Evolutionary conservation across 2,888 invertebrate species (phyloP).

Genomic region (Blastobasis adustella): DNA sequence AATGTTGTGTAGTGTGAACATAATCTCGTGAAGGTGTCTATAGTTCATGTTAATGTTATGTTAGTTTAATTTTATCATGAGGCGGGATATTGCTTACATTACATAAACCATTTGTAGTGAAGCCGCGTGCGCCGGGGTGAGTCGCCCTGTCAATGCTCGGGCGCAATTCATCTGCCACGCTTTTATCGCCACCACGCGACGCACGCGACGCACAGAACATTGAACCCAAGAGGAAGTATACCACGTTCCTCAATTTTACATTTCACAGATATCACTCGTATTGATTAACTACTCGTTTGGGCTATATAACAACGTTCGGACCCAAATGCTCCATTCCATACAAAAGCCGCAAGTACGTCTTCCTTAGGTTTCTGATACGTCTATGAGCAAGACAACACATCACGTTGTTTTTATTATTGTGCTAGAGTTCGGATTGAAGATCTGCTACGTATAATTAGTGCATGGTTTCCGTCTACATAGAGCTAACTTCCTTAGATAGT

Average conservation of each 20-base stretch:
- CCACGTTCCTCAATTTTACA: constrained; percentile 57
- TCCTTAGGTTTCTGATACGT: too few relatives aligned
- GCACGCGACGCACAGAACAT: constrained; percentile 48
- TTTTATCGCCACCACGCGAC: constrained; percentile 57
- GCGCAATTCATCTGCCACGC: constrained; percentile 54
- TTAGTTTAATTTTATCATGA: constrained; percentile 10
- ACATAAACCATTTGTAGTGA: constrained; percentile 7
- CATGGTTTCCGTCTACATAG: too few relatives aligned
- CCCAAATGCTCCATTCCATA: too few relatives aligned
- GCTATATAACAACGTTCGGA: too few relatives aligned
- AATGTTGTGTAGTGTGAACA: too few relatives aligned
- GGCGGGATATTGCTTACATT: constrained; percentile 7
- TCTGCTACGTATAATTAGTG: too few relatives aligned
- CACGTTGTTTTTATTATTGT: too few relatives aligned
- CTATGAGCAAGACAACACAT: too few relatives aligned
- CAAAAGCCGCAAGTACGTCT: too few relatives aligned
- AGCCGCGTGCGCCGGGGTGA: constrained; percentile 42
- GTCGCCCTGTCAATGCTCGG: constrained; percentile 60
- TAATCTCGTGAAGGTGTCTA: too few relatives aligned
- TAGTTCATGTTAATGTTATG: not conserved
- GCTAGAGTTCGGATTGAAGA: too few relatives aligned
- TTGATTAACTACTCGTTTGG: not conserved
- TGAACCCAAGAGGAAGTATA: constrained; percentile 69
- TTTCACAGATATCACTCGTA: constrained; percentile 33
- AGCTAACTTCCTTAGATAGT: too few relatives aligned